Base-by-base conservation (phyloP, 2,797 vertebrate genomes). In the Melanotaenia parkinsoni region DNA sequence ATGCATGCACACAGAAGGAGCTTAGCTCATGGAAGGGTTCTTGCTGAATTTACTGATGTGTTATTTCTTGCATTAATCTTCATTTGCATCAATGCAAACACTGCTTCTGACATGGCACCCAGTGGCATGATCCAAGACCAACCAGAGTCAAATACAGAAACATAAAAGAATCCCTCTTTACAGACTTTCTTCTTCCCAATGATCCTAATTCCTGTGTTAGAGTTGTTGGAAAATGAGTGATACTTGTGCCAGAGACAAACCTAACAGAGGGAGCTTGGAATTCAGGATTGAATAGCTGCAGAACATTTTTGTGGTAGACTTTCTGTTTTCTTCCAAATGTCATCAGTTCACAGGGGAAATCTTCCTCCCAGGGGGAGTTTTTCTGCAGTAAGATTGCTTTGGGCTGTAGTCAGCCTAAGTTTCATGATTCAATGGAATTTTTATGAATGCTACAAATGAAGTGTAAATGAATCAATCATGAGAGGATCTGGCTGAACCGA, bases 401-500 rank as follows among this genome's bases (percentile, higher is more conserved):
- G 85, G 79, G 79, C 51, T 72, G 58, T 70, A 76, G 71, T 83
- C 78, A 81, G 80, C 74, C 70, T 77, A 80, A 75, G 72, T 81
- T 88, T 89, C 80, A 87, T 79, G 84, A 91, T 77, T 87, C 78
- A 87, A 67, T 82, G 80, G 79, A 81, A 84, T 88, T 91, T 87
- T 88, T 81, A 91, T 84, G 80, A 89, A 82, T 57, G 72, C 74
- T 87, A 63, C 72, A 91, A 93, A 93, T 89, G 81, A 93, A 91
- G 87, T 90, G 86, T 83, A 90, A 92, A 92, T 83, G 73, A 90
- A 91, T 92, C 80, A 84, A 86, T 90, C 90, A 87, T 80, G 84
- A 76, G 66, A 71, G 71, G 66, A 76, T 84, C 78, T 88, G 79
- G 85, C 86, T 78, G 79, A 76, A 82, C n/a, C 24, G 76, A 83